Evolutionary conservation across 2,797 vertebrate genomes (phyloP).

Genomic region (Manis javanica): DNA sequence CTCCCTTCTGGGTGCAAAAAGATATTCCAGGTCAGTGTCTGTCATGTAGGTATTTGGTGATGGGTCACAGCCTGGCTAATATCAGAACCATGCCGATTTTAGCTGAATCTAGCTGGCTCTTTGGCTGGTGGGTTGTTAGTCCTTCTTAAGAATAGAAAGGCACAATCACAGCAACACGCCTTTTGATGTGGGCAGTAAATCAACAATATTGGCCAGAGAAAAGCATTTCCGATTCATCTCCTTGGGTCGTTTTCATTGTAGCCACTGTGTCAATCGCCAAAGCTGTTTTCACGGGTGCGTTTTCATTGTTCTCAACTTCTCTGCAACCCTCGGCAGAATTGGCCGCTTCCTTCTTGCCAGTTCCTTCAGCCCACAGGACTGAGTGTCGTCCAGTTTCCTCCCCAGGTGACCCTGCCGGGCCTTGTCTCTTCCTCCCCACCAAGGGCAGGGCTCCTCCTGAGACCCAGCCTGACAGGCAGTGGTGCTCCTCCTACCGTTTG

Average conservation of each 20-base stretch:
- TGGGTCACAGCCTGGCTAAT: background rate
- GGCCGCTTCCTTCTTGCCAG: background rate
- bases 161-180: background rate
- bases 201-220: background rate
- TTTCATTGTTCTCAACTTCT: background rate
- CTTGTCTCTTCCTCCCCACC: background rate
- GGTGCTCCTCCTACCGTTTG: background rate
- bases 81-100: background rate
- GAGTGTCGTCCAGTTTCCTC: background rate
- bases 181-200: background rate
- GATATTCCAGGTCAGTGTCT: conserved; percentile 79
- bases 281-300: background rate
- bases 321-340: background rate
- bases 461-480: background rate
- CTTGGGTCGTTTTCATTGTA: background rate
- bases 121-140: background rate
- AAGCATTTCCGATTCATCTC: background rate
- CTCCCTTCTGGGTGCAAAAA: conserved; percentile 79
- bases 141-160: background rate
- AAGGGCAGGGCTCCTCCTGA: background rate
- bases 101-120: background rate
- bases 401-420: too few species aligned
- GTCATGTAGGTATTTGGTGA: background rate
- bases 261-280: background rate
- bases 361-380: background rate